Evolutionary conservation across 1,140 invertebrate species (phyloP), one percentile per base, ranked within the genome.

Genomic region (Drosophila athabasca): DNA sequence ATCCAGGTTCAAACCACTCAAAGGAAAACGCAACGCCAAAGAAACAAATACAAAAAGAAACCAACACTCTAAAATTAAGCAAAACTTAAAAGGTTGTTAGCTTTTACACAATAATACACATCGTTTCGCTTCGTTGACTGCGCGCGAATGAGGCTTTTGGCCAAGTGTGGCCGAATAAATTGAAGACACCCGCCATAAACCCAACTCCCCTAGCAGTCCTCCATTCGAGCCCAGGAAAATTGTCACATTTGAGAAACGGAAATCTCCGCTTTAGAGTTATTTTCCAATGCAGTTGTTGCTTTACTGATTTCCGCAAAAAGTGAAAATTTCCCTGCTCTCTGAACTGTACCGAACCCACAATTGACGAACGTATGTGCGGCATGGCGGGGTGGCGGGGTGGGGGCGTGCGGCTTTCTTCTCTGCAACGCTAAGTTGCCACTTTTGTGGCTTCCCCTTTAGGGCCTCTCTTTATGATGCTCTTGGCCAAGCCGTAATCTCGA

Each of bases 311-410:
- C 65, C 66, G 62, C 83, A 39, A 83, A 88, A 88, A 87, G 83
- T 83, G 83, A 88, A 84, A 87, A 76, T 85, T 85, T 85, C 84
- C 87, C 81, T 79, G 66, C 64, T 62, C 49, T 19, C 50, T 68
- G 50, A 69, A 69, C 66, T 69, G 64, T 68, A 69, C 66, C 44
- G 44, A 31, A 31, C 31, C 31, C 31, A 8, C 31, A 8, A 31
- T 8, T 9, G 31, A 3, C 8, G 8, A 9, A 5, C 35, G 35
- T 39, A 3, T 39, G 35, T 39, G 17, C 17, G 35, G 35, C 35
- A 39, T 39, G 31, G 41, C 54, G 66, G 68, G 17, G 17, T 19
- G 17, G 17, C 17, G 17, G 17, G 17, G 17, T 19, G 17, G 17
- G 0, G 17, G 17, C 17, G 17, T 19, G 41, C 54, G 66, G 68